A percentile compares a stretch with the other conserved stretches of the same genome.
phyloP scores from a whole-genome alignment of 1,140 invertebrate genomes.

The Ctenoplectra terminalis region DNA sequence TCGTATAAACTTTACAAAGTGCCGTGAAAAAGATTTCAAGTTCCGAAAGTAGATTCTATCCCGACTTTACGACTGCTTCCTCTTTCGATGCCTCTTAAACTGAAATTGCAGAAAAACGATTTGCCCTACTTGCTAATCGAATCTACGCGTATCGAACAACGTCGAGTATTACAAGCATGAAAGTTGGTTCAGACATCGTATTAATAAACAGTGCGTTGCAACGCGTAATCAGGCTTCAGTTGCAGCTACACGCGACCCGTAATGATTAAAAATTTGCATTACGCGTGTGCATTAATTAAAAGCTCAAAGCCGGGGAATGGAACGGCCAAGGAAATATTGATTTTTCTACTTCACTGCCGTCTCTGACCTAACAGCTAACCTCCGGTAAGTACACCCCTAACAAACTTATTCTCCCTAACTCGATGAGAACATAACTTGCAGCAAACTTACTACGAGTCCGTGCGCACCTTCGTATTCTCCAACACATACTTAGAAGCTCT shows the following conservation, averaged over 20 bases:
- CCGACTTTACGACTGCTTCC: no score
- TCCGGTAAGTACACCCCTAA: slow-evolving; percentile 34
- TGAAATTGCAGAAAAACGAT: neutral
- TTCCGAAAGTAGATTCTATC: neutral
- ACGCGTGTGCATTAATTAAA: slow-evolving; percentile 57
- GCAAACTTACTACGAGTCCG: slow-evolving; percentile 11
- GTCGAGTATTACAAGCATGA: neutral
- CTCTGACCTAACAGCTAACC: slow-evolving; percentile 49
- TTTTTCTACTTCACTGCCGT: slow-evolving; percentile 61
- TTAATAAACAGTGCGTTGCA: slow-evolving; percentile 23
- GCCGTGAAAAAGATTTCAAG: neutral
- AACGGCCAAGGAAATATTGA: slow-evolving; percentile 53
- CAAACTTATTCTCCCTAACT: slow-evolving; percentile 53
- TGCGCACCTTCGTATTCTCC: slow-evolving; percentile 26
- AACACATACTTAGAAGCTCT: neutral
- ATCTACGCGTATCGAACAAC: neutral
- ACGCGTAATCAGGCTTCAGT: slow-evolving; percentile 23
- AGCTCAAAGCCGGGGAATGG: slow-evolving; percentile 15
- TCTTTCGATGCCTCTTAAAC: neutral
- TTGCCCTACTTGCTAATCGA: neutral
- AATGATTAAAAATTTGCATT: slow-evolving; percentile 45
- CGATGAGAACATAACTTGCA: slow-evolving; percentile 1
- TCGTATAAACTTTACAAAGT: slow-evolving; percentile 6
- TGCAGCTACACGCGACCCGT: neutral
- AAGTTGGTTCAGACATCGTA: neutral